Evolutionary conservation across 2,797 vertebrate genomes (phyloP).

Genomic region (Micrastur ruficollis): DNA sequence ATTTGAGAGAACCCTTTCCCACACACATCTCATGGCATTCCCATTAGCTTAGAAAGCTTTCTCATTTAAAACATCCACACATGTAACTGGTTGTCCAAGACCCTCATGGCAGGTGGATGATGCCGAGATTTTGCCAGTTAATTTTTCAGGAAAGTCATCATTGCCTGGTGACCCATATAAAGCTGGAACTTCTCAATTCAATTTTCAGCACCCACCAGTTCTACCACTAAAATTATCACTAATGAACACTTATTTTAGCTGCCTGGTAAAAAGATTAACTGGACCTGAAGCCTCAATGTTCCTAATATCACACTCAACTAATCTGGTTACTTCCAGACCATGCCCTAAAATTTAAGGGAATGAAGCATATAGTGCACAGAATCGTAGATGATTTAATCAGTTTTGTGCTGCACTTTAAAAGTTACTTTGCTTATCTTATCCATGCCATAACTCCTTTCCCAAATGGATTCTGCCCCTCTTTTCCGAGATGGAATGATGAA

Average conservation of each 20-base stretch:
- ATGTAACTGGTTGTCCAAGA: background rate
- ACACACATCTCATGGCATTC: background rate
- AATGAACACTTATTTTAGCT: background rate
- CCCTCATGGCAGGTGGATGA: background rate
- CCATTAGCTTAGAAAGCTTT: background rate
- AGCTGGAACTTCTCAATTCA: background rate
- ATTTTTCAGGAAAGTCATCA: background rate
- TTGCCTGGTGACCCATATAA: background rate
- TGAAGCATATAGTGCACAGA: background rate
- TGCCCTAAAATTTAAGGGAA: background rate
- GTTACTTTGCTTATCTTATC: background rate
- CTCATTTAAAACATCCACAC: background rate
- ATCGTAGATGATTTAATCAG: background rate
- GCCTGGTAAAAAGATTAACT: background rate
- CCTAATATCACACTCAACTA: background rate
- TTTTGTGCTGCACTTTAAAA: background rate
- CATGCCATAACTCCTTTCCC: background rate
- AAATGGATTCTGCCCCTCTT: background rate
- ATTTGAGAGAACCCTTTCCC: background rate
- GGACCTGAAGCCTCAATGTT: background rate
- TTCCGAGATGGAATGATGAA: background rate
- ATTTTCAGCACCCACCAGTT: background rate
- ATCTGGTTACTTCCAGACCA: background rate
- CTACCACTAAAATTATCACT: background rate
- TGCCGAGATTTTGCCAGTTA: background rate